Conservation (phyloP, 2,113 vertebrate species). For the Helogale parvula region DNA sequence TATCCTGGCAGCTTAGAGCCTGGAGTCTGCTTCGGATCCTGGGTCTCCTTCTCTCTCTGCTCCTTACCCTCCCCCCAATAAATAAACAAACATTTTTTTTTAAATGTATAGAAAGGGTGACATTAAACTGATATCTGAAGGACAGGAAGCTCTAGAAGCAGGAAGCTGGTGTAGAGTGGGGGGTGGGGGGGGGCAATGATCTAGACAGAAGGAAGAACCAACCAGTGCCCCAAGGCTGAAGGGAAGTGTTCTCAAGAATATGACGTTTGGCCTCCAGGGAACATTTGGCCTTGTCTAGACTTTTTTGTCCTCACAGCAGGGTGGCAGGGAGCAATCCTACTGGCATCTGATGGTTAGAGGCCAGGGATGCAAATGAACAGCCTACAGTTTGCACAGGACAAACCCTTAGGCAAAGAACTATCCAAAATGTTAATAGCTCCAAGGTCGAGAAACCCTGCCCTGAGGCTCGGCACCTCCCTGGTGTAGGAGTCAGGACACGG, state of each 20-base stretch:
- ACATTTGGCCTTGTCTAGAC: not conserved
- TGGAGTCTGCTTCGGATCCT: too few relatives aligned
- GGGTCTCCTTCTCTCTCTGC: too few relatives aligned
- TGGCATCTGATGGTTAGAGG: not conserved
- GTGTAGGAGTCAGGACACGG: not conserved
- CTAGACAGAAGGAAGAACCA: not conserved
- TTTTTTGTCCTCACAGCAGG: not conserved
- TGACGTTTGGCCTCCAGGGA: not conserved
- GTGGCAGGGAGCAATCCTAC: not conserved
- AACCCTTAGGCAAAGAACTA: not conserved
- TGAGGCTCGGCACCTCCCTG: not conserved
- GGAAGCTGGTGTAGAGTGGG: not conserved
- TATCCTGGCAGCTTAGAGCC: too few relatives aligned
- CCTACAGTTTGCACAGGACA: not conserved
- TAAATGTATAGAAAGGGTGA: not conserved
- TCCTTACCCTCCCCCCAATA: too few relatives aligned
- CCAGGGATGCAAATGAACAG: not conserved
- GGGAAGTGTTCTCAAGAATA: not conserved
- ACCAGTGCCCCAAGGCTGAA: not conserved
- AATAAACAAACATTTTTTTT: too few relatives aligned
- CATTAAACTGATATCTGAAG: not conserved
- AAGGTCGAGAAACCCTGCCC: not conserved
- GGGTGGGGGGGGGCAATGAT: fast-evolving
- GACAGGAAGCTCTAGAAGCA: not conserved
- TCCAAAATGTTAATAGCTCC: not conserved